phyloP scores from a whole-genome alignment of 2,113 vertebrate species.

The Scophthalmus maximus region DNA sequence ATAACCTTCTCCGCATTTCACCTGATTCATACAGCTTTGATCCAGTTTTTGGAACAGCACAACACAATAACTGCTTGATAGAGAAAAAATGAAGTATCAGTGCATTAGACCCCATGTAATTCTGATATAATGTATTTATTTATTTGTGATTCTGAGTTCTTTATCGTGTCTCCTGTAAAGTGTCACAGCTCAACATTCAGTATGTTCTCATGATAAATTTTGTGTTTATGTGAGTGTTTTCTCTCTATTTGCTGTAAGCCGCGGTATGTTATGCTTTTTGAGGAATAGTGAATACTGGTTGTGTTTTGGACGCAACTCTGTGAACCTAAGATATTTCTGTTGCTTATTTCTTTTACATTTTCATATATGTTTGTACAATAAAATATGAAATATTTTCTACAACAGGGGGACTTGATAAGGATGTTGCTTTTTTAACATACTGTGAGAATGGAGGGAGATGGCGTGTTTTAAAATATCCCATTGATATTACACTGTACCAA shows the following conservation, averaged over 20 bases:
- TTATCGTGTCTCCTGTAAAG: constrained; percentile 34
- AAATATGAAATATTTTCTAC: constrained; percentile 29
- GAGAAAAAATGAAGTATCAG: constrained; percentile 18
- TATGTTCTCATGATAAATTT: constrained; percentile 28
- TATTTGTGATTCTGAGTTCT: constrained; percentile 62
- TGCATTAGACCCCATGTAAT: constrained; percentile 42
- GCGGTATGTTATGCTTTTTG: constrained; percentile 54
- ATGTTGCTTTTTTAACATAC: constrained; percentile 56
- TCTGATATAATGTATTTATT: constrained; percentile 75
- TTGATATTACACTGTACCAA: constrained; percentile 78
- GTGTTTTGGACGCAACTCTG: constrained; percentile 64
- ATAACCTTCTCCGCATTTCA: constrained; percentile 20
- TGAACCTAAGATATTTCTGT: constrained; percentile 61
- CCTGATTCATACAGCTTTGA: constrained; percentile 20
- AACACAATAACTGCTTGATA: constrained; percentile 28
- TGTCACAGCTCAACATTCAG: constrained; percentile 45
- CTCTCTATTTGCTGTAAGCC: constrained; percentile 53
- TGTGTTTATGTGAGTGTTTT: constrained; percentile 37
- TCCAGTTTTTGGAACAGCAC: not conserved
- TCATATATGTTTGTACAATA: constrained; percentile 36
- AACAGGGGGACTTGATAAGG: constrained; percentile 14
- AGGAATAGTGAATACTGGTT: constrained; percentile 57
- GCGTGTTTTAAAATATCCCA: constrained; percentile 36
- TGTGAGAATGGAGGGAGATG: constrained; percentile 63
- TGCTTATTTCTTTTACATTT: constrained; percentile 32